Percentiles rank a stretch among this genome's conserved stretches.
Conservation (phyloP, 2,888 invertebrate genomes). For the Lamellibrachia satsuma region DNA sequence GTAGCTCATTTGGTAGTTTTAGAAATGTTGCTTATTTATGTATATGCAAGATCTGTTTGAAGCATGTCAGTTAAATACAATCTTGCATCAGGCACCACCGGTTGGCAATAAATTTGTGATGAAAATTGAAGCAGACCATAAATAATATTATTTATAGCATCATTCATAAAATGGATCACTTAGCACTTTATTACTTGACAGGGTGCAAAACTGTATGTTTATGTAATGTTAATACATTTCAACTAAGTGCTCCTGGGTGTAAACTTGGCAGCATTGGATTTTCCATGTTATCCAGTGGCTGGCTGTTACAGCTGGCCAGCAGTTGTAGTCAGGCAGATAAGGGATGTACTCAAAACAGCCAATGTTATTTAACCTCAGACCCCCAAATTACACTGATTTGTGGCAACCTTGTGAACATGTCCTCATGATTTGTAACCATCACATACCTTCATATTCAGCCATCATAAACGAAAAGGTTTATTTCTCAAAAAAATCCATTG, state of each 20-base stretch:
- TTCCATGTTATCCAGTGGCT: neutral
- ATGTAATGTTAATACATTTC: neutral
- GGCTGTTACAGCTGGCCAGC: neutral
- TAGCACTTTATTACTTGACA: neutral
- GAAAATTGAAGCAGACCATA: no score
- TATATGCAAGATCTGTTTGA: no score
- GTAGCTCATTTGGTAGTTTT: no score
- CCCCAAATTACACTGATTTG: neutral
- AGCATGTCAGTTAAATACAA: no score
- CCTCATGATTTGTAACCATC: neutral
- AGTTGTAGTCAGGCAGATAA: constrained; percentile 2
- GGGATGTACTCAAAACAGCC: neutral
- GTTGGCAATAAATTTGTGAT: no score
- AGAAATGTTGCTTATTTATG: no score
- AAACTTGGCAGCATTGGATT: neutral
- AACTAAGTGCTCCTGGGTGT: neutral
- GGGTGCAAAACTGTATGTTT: neutral
- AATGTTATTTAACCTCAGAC: neutral
- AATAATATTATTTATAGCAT: no score
- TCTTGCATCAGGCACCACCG: no score
- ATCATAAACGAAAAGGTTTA: no score
- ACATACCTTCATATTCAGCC: no score
- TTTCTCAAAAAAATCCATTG: no score
- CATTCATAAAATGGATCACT: neutral
- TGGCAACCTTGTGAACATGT: neutral